A percentile compares a stretch with the other conserved stretches of the same genome.
phyloP scores from a whole-genome alignment of 2,113 vertebrate species.

The Nerophis lumbriciformis region DNA sequence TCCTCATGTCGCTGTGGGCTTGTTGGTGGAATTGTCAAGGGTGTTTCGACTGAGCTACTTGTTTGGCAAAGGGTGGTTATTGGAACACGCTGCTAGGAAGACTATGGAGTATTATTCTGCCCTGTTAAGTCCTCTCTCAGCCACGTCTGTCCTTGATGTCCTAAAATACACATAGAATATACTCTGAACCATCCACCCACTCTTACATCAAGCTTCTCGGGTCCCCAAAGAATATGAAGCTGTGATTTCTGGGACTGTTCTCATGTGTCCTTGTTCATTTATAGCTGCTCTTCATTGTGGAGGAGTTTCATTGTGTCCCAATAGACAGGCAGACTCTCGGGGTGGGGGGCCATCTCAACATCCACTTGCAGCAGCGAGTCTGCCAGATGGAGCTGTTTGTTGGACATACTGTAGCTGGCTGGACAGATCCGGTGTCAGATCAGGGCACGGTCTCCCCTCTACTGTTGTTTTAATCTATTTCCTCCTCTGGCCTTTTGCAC shows the following conservation, averaged over 20 bases:
- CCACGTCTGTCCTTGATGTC: constrained; percentile 74
- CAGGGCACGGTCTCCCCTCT: constrained; percentile 65
- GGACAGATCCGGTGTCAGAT: constrained; percentile 70
- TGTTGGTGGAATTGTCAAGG: constrained; percentile 2
- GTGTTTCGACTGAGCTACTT: constrained; percentile 13
- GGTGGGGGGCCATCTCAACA: constrained; percentile 31
- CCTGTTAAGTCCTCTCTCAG: constrained; percentile 63
- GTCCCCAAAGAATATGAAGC: constrained; percentile 67
- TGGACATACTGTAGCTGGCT: constrained; percentile 69
- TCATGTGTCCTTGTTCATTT: constrained; percentile 80
- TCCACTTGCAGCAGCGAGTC: constrained; percentile 61
- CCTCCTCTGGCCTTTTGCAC: constrained; percentile 44
- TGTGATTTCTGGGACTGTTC: constrained; percentile 80
- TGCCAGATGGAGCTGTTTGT: constrained; percentile 77
- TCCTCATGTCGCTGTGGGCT: constrained; percentile 4
- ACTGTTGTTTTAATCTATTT: constrained; percentile 43
- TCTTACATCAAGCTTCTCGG: constrained; percentile 40
- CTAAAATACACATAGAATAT: constrained; percentile 68
- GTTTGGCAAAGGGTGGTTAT: constrained; percentile 48
- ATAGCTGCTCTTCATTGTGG: constrained; percentile 79
- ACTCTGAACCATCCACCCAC: constrained; percentile 19
- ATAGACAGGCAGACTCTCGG: constrained; percentile 57
- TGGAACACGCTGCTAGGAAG: constrained; percentile 39
- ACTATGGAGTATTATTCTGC: constrained; percentile 51
- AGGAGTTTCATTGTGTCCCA: constrained; percentile 67